phyloP scores from a whole-genome alignment of 2,888 invertebrate species.

The Mycalesis mineus region DNA sequence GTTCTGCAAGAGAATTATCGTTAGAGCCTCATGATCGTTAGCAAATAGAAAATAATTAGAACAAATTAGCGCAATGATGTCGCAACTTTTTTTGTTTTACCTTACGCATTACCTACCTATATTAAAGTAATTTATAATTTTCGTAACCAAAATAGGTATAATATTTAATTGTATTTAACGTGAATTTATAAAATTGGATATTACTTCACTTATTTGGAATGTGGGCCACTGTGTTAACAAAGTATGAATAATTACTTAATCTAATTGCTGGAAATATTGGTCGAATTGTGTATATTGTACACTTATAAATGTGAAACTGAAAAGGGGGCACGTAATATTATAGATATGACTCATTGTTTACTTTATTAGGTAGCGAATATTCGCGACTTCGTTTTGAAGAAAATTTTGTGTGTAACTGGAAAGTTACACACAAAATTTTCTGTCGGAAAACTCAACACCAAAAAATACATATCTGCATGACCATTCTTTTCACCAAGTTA shows the following conservation, averaged over 20 bases:
- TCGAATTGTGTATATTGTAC: slow-evolving; percentile 6
- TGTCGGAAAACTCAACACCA: too few species aligned
- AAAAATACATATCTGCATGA: too few species aligned
- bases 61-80: not conserved
- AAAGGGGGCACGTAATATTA: too few species aligned
- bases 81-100: not conserved
- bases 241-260: slow-evolving; percentile 17
- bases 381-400: too few species aligned
- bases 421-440: too few species aligned
- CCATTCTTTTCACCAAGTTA: too few species aligned
- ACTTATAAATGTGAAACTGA: too few species aligned
- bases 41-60: slow-evolving; percentile 2
- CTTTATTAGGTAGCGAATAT: too few species aligned
- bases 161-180: not conserved
- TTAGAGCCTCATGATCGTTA: slow-evolving; percentile 19
- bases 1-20: slow-evolving; percentile 62
- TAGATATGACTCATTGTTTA: too few species aligned
- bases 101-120: not conserved
- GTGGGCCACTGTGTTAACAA: slow-evolving; percentile 21
- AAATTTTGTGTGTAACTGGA: too few species aligned
- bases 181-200: not conserved
- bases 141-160: not conserved
- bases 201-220: slow-evolving; percentile 21
- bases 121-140: not conserved
- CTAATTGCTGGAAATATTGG: slow-evolving; percentile 21